These are phyloP conservation scores for Caiman crocodilus DNA, from an alignment of 2,797 vertebrate species.

Conservation along the genomic window DNA sequence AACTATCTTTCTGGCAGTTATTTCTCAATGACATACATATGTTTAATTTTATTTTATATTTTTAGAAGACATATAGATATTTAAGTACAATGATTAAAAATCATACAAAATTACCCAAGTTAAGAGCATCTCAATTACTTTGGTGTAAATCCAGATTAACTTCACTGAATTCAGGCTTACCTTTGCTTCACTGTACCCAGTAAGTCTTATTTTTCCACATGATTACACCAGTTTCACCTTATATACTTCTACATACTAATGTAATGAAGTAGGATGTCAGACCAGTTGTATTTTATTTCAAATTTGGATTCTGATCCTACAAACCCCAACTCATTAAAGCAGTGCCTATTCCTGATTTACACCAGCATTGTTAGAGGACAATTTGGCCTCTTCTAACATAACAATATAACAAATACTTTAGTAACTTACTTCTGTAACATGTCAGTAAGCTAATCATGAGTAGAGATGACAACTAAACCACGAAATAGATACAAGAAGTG, in stretches of 20 bases:
- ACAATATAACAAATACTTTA: background rate
- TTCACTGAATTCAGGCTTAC: background rate
- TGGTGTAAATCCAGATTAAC: constrained; percentile 1
- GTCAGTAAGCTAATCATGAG: background rate
- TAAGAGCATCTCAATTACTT: background rate
- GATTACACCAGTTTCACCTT: background rate
- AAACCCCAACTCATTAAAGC: background rate
- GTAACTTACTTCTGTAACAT: background rate
- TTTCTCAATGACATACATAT: background rate
- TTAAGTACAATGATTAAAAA: background rate
- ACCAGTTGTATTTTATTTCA: background rate
- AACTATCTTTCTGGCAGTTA: background rate
- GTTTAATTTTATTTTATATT: background rate
- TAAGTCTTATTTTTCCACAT: background rate
- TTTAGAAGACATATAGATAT: background rate
- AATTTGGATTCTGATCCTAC: background rate
- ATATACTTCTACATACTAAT: background rate
- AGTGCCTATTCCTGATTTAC: background rate
- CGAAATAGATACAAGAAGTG: background rate
- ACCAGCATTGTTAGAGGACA: background rate
- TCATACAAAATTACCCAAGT: background rate
- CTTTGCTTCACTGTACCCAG: background rate
- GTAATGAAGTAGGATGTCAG: background rate
- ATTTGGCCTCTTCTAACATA: background rate
- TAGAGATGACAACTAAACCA: background rate